These are phyloP conservation scores for Aricia agestis DNA, from an alignment of 1,140 invertebrate genomes.

Conservation along the genomic window DNA sequence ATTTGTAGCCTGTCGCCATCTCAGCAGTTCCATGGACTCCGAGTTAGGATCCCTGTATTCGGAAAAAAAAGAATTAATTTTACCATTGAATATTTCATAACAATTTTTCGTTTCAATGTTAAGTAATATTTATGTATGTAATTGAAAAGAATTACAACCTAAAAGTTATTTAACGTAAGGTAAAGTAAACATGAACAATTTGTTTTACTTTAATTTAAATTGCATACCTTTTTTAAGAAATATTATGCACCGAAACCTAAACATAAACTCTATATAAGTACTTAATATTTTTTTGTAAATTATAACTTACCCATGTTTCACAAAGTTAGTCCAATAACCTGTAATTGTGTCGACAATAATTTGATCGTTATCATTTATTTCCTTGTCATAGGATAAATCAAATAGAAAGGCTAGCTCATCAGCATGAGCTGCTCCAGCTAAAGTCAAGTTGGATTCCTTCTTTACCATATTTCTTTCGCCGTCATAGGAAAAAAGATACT, in stretches of 20 bases:
- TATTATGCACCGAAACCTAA: too few relatives aligned
- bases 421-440: slow-evolving; percentile 31
- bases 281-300: neutral
- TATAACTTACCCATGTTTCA: slow-evolving; percentile 39
- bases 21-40: slow-evolving; percentile 27
- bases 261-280: too few relatives aligned
- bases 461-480: slow-evolving; percentile 35
- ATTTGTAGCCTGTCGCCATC: slow-evolving; percentile 31
- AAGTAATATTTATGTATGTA: too few relatives aligned
- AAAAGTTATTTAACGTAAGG: too few relatives aligned
- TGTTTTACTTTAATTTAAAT: too few relatives aligned
- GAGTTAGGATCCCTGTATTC: slow-evolving; percentile 38
- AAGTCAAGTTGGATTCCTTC: slow-evolving; percentile 23
- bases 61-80: neutral
- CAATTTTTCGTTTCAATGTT: too few relatives aligned
- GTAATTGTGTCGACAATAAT: slow-evolving; percentile 41
- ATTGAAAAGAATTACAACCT: too few relatives aligned
- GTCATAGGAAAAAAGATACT: slow-evolving; percentile 41
- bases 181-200: too few relatives aligned
- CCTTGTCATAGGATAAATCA: slow-evolving; percentile 31
- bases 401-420: slow-evolving; percentile 45
- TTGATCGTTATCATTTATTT: slow-evolving; percentile 32
- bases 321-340: slow-evolving; percentile 42
- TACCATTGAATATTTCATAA: too few relatives aligned
- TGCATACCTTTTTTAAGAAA: too few relatives aligned